These are phyloP conservation scores for Grammomys surdaster DNA, from an alignment of 2,113 vertebrate species.

Conservation along the genomic window DNA sequence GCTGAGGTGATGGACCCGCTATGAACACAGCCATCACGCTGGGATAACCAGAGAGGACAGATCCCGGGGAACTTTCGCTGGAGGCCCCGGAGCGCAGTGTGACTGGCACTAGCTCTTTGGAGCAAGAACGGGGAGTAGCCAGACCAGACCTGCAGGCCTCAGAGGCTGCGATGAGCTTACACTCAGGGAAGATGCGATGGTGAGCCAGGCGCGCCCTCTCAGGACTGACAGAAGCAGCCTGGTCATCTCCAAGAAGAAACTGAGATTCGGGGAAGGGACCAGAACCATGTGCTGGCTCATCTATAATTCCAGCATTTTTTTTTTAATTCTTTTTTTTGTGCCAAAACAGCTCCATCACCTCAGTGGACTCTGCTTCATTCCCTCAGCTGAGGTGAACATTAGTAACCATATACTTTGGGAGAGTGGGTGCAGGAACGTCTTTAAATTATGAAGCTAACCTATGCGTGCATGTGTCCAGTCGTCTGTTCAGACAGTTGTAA, in stretches of 20 bases:
- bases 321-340: background rate
- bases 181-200: background rate
- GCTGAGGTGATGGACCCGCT: background rate
- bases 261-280: background rate
- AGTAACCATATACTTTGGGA: background rate
- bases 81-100: background rate
- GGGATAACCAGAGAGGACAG: background rate
- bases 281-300: background rate
- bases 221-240: background rate
- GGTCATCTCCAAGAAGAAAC: background rate
- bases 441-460: slow-evolving; percentile 10
- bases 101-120: background rate
- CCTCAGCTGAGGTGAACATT: background rate
- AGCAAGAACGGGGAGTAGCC: background rate
- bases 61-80: background rate
- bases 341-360: background rate
- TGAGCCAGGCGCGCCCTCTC: background rate
- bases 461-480: background rate
- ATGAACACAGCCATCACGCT: background rate
- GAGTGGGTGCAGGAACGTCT: background rate
- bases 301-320: background rate
- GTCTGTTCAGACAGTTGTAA: background rate
- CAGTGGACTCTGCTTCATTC: background rate
- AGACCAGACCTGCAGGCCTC: background rate
- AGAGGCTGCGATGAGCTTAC: background rate